These are phyloP conservation scores for Drosophila recens DNA, from an alignment of 2,888 invertebrate species.

Conservation along the genomic window DNA sequence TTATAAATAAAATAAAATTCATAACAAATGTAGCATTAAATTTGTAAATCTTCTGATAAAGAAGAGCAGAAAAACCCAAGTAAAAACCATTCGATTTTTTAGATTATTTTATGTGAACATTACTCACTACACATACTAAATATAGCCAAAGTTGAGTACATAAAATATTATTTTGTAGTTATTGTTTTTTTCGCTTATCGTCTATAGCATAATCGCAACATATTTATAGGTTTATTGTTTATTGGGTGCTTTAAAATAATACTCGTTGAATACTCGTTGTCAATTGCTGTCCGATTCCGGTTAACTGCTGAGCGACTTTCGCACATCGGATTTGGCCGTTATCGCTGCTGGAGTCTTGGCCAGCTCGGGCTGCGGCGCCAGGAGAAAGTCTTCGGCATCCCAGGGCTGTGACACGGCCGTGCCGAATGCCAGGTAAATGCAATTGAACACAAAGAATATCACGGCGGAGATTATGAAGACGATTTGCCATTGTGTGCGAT, in stretches of 20 bases:
- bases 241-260: constrained; percentile 29
- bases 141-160: constrained; percentile 3
- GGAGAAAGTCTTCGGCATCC: constrained; percentile 87
- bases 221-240: constrained; percentile 16
- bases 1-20: neutral
- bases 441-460: constrained; percentile 89
- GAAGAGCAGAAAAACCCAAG: constrained; percentile 3
- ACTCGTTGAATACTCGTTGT: constrained; percentile 17
- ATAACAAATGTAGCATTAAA: neutral
- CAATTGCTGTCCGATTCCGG: constrained; percentile 27
- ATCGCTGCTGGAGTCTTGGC: neutral
- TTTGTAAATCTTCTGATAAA: neutral
- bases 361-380: constrained; percentile 33
- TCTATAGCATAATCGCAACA: neutral
- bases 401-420: constrained; percentile 89
- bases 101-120: constrained; percentile 4
- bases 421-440: constrained; percentile 89
- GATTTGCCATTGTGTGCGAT: constrained; percentile 89
- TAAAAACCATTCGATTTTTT: constrained; percentile 1
- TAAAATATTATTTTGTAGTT: constrained; percentile 10
- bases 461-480: constrained; percentile 89
- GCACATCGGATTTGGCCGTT: neutral
- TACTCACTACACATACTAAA: constrained; percentile 12
- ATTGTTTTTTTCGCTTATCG: constrained; percentile 20
- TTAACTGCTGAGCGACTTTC: constrained; percentile 13